phyloP scores from a whole-genome alignment of 2,113 vertebrate genomes.

The Atherinomorus stipes region DNA sequence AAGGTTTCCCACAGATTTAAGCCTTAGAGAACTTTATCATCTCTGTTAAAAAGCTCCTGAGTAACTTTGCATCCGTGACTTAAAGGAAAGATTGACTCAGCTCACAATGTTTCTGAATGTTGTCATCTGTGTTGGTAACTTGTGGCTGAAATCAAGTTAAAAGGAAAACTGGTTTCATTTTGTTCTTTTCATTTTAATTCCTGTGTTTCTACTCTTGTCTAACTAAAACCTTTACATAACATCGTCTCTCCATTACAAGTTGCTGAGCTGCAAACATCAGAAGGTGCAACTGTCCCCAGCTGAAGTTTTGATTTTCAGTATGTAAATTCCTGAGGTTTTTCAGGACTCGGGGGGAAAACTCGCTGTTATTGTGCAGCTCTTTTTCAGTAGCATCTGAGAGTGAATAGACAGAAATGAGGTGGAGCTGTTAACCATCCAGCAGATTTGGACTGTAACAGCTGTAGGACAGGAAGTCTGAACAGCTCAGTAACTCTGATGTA shows the following conservation, averaged over 20 bases:
- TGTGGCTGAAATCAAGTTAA: too few relatives aligned
- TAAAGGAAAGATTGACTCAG: background rate
- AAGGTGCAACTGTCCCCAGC: background rate
- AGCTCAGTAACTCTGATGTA: too few relatives aligned
- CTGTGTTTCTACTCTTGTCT: too few relatives aligned
- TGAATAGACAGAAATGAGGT: background rate
- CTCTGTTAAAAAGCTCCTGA: too few relatives aligned
- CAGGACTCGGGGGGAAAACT: background rate
- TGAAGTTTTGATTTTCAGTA: slow-evolving; percentile 16
- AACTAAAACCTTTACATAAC: background rate
- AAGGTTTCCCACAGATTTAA: too few relatives aligned
- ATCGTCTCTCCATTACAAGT: background rate
- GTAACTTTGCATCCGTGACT: too few relatives aligned
- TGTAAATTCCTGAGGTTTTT: slow-evolving; percentile 12
- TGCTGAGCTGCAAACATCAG: background rate
- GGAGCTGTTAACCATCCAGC: background rate
- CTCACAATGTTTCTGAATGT: slow-evolving; percentile 5
- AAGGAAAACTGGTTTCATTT: too few relatives aligned
- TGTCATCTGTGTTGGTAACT: background rate
- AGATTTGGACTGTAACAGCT: too few relatives aligned
- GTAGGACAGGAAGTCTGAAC: too few relatives aligned
- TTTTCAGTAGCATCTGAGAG: slow-evolving; percentile 10
- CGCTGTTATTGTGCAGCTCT: background rate
- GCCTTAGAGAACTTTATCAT: too few relatives aligned
- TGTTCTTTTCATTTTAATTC: too few relatives aligned